These are phyloP conservation scores for Brachionus asplanchnoidis DNA, from an alignment of 1,140 invertebrate genomes.

Conservation along the genomic window DNA sequence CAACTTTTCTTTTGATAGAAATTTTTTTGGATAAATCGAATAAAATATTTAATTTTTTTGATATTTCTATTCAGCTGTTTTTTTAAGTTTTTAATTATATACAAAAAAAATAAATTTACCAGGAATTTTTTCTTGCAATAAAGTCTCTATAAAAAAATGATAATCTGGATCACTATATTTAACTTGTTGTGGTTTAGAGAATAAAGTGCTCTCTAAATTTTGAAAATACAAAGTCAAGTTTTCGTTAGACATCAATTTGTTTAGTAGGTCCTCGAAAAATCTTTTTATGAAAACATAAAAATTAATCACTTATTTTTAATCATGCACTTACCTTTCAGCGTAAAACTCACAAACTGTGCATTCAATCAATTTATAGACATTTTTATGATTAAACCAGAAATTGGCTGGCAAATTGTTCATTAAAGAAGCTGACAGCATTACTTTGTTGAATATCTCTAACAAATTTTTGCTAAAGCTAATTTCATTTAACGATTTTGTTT, in stretches of 20 bases:
- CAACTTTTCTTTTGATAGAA: too few species aligned
- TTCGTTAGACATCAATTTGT: neutral
- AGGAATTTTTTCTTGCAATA: neutral
- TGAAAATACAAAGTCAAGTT: neutral
- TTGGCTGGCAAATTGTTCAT: neutral
- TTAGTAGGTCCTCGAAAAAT: neutral
- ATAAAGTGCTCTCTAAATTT: neutral
- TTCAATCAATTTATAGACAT: neutral
- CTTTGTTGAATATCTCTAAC: neutral
- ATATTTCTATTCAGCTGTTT: too few species aligned
- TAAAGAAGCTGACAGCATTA: neutral
- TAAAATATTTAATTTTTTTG: too few species aligned
- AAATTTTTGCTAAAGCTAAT: neutral
- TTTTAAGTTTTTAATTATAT: too few species aligned
- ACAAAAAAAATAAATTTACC: neutral
- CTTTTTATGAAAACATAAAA: neutral
- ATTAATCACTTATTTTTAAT: neutral
- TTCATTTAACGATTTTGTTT: neutral
- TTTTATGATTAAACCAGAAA: slow-evolving; percentile 30
- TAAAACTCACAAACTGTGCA: neutral
- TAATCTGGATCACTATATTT: neutral
- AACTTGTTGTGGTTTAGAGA: neutral
- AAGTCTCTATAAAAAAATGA: neutral
- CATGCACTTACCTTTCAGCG: neutral
- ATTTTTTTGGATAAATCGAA: too few species aligned